phyloP scores from a whole-genome alignment of 1,140 invertebrate genomes.

The Pectinophora gossypiella region DNA sequence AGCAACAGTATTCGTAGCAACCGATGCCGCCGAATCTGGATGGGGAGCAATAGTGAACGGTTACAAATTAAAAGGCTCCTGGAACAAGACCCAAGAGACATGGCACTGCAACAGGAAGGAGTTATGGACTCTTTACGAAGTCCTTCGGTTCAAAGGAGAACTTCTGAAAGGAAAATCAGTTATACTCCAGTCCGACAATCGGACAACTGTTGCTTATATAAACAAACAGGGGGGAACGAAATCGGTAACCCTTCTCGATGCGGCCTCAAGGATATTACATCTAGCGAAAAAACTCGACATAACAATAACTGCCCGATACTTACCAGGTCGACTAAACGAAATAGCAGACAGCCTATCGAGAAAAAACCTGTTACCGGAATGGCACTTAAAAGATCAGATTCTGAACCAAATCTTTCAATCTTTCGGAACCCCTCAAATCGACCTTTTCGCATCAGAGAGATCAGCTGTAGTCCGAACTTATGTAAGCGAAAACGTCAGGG shows the following conservation, averaged over 20 bases:
- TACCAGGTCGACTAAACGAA: constrained; percentile 26
- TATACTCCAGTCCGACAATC: constrained; percentile 48
- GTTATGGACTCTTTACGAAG: constrained; percentile 29
- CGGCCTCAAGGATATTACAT: not conserved
- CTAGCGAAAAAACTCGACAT: not conserved
- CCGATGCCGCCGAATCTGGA: constrained; percentile 34
- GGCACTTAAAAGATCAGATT: constrained; percentile 20
- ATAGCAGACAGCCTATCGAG: constrained; percentile 31
- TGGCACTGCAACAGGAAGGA: constrained; percentile 43
- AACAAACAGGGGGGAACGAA: constrained; percentile 44
- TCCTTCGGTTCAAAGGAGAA: constrained; percentile 18
- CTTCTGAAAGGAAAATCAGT: constrained; percentile 12
- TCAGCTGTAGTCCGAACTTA: constrained; percentile 25
- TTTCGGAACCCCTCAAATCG: constrained; percentile 27
- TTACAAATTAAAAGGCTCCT: constrained; percentile 11
- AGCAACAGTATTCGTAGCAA: constrained; percentile 25
- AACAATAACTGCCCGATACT: constrained; percentile 16
- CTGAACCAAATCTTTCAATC: constrained; percentile 18
- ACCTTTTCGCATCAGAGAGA: constrained; percentile 25
- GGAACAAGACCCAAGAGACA: constrained; percentile 18
- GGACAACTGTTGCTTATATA: constrained; percentile 37
- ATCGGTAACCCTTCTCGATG: constrained; percentile 14
- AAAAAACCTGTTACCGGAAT: constrained; percentile 21
- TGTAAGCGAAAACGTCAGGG: constrained; percentile 19
- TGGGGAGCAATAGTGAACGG: constrained; percentile 35